Evolutionary conservation across 2,113 vertebrate genomes (phyloP), one percentile per base, ranked within the genome.

Genomic region (Guaruba guarouba): DNA sequence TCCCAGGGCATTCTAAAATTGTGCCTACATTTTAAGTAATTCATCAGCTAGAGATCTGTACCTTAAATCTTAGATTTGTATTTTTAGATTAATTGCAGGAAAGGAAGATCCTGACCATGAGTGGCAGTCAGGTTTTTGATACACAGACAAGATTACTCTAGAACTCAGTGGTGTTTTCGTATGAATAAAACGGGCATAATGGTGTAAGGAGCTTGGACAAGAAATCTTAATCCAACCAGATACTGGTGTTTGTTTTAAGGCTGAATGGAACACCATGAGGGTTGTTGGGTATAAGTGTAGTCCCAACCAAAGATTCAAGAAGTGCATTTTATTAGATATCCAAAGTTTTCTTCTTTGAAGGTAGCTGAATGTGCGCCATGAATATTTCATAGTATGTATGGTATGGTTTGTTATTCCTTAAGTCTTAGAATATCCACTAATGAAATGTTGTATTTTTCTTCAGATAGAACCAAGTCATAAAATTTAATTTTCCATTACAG

Each of bases 401-500:
- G 23, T 82, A 64, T 66, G 83, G 7, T 43, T 69, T 51, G 9
- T 71, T 81, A 43, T 75, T 92, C 76, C 28, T 78, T 52, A 86
- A 81, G 23, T 77, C 41, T 71, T 9, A 81, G 44, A 66, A 51
- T 73, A 84, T 33, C 24, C 46, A 57, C 49, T 63, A 68, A 57
- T 44, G 33, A 7, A 54, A 9, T 74, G 28, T 33, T 80, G 24
- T 69, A 13, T 82, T 93, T 95, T 85, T 82, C n/a, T 89, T 90
- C 71, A 68, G 85, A n/a, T 43, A 73, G 73, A 85, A 82, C 10
- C 37, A 70, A 86, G 28, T 82, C 0, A 62, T 68, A 52, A 89
- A 88, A 94, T 85, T 84, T 52, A 82, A 24, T 86, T 96, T 96
- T 86, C 23, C 17, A 29, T 78, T 86, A 44, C 48, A 82, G 52